Conservation (phyloP, 2,888 invertebrate genomes). For the Buathra laborator region DNA sequence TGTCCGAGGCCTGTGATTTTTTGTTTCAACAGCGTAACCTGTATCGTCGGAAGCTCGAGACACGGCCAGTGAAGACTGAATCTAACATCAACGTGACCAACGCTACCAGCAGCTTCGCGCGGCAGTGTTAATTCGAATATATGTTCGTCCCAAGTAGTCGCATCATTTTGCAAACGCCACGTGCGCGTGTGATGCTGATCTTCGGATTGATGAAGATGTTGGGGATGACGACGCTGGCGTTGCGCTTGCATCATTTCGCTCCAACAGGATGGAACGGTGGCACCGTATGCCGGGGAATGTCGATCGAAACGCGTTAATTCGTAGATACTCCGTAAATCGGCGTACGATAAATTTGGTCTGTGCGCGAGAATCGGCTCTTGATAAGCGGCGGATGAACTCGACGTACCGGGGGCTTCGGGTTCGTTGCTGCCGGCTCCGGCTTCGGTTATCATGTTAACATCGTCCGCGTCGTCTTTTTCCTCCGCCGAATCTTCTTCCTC, state of each 20-base stretch:
- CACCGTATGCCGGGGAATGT: slow-evolving; percentile 90
- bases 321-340: slow-evolving; percentile 90
- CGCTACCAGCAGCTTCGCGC: slow-evolving; percentile 88
- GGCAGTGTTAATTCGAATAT: slow-evolving; percentile 95
- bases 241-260: slow-evolving; percentile 96
- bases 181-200: slow-evolving; percentile 92
- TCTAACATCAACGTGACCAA: slow-evolving; percentile 96
- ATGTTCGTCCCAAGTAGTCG: slow-evolving; percentile 96
- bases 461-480: slow-evolving; percentile 91
- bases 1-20: slow-evolving; percentile 89
- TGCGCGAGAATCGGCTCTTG: slow-evolving; percentile 86
- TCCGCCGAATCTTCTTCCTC: slow-evolving; percentile 91
- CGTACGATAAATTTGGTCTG: slow-evolving; percentile 87
- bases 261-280: slow-evolving; percentile 97
- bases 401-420: slow-evolving; percentile 81
- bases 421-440: slow-evolving; percentile 71
- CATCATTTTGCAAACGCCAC: slow-evolving; percentile 88
- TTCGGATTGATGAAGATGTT: slow-evolving; percentile 89
- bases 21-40: slow-evolving; percentile 90
- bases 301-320: slow-evolving; percentile 92
- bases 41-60: slow-evolving; percentile 92
- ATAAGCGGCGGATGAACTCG: slow-evolving; percentile 78
- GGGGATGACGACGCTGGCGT: slow-evolving; percentile 94
- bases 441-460: slow-evolving; percentile 81
- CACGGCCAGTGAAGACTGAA: slow-evolving; percentile 93